A percentile compares a stretch with the other conserved stretches of the same genome.
Evolutionary conservation across 1,140 invertebrate species (phyloP).

Genomic region (Bombus pascuorum): DNA sequence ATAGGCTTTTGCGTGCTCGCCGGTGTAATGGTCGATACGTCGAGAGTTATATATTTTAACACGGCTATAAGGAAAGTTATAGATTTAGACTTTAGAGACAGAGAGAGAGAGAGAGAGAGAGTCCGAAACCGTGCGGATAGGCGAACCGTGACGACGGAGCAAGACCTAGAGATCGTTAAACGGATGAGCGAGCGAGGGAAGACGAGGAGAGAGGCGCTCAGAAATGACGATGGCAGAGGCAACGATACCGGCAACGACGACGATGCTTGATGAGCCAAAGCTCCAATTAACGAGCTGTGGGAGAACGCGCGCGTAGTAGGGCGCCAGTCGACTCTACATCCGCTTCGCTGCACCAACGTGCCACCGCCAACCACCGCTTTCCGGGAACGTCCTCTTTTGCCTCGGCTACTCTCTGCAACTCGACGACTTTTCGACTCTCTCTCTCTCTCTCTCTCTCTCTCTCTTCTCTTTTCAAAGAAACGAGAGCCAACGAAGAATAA

Average conservation of each 20-base stretch:
- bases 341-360: neutral
- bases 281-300: slow-evolving; percentile 70
- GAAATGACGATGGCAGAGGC: slow-evolving; percentile 3
- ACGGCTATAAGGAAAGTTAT: neutral
- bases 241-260: slow-evolving; percentile 40
- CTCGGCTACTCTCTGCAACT: neutral
- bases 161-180: slow-evolving; percentile 14
- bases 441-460: no score
- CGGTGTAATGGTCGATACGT: neutral
- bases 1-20: neutral
- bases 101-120: no score
- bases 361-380: neutral
- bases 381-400: no score
- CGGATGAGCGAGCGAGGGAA: neutral
- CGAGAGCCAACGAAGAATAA: neutral
- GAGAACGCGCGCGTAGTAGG: neutral
- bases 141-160: neutral
- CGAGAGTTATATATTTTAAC: neutral
- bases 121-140: neutral
- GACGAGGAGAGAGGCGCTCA: neutral
- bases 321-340: neutral
- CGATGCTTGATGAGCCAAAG: slow-evolving; percentile 73
- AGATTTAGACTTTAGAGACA: no score
- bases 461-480: neutral
- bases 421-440: neutral